A percentile compares a stretch with the other conserved stretches of the same genome.
phyloP scores from a whole-genome alignment of 37 sponge, comb jelly and placozoan species.

The Haliclona indistincta region DNA sequence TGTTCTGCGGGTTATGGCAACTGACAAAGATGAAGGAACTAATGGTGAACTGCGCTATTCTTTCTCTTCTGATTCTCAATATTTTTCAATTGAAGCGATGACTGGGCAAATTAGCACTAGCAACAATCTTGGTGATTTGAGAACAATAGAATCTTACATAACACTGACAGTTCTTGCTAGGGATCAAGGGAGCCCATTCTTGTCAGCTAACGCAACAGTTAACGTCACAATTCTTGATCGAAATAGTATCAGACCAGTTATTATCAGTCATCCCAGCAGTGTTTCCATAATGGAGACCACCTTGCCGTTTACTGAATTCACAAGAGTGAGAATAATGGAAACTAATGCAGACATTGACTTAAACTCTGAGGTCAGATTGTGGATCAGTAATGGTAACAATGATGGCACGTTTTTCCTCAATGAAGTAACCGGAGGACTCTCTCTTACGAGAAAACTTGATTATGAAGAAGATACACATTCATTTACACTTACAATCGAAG shows the following conservation, averaged over 20 bases:
- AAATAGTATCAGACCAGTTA: constrained; percentile 50
- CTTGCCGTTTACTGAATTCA: background rate
- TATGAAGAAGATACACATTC: constrained; percentile 33
- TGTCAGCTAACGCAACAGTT: constrained; percentile 36
- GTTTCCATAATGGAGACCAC: constrained; percentile 5
- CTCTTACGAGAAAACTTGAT: constrained; percentile 30
- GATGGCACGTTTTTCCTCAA: constrained; percentile 41
- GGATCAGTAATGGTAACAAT: constrained; percentile 55
- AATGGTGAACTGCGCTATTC: constrained; percentile 36
- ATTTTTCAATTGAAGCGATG: constrained; percentile 33
- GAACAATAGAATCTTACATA: too few relatives aligned
- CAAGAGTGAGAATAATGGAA: background rate
- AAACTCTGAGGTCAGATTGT: constrained; percentile 32
- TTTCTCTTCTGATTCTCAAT: background rate
- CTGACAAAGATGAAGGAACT: constrained; percentile 40
- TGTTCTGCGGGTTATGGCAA: constrained; percentile 49
- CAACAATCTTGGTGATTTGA: too few relatives aligned
- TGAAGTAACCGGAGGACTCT: constrained; percentile 40
- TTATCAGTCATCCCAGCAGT: background rate
- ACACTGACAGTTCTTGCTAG: constrained; percentile 51
- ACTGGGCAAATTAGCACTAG: constrained; percentile 52
- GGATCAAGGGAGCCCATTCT: background rate
- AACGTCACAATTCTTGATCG: constrained; percentile 40
- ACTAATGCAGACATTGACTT: constrained; percentile 49
- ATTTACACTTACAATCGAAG: constrained; percentile 18